Base-by-base conservation (phyloP, 2,797 vertebrate genomes). In the Tapera naevia region DNA sequence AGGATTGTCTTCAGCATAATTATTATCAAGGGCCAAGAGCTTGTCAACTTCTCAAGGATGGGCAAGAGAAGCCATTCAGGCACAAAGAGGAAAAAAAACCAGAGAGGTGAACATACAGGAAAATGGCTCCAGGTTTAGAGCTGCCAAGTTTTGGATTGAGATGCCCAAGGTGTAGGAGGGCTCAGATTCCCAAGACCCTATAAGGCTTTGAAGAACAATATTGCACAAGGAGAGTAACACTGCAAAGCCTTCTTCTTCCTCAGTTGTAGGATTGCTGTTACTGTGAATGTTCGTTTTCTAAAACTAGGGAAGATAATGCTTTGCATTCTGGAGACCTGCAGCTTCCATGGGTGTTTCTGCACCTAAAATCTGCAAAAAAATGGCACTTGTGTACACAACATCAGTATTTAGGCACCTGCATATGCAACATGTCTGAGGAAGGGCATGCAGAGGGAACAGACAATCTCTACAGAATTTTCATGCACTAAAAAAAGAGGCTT, bases 101-200 rank as follows among this genome's bases (percentile, higher is more conserved):
- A 2, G 39, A 41, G 48, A 64, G 85, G 62, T 1, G 2, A 69
- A 9, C 27, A n/a, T 4, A 9, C 22, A 39, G 10, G 19, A 16
- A 43, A 80, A 53, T 0, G 0, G 7, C 16, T 73, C 73, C 17
- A 1, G 19, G 39, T 33, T 58, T 74, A 48, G 41, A 58, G 30
- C 17, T 50, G 54, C 39, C 32, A 53, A 2, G 0, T 13, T 54
- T 35, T 22, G 33, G 56, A 8, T 4, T 57, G 57, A 83, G 65
- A 53, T 56, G 17, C 13, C 65, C 79, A 32, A 10, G 11, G 11
- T 25, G 9, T 16, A 61, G 67, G 65, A 83, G 25, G 43, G 17
- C 11, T 46, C 53, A 46, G 14, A 19, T 30, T 69, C 62, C 61
- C 24, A 17, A 80, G 16, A 18, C 6, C 18, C 7, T 54, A 33